Evolutionary conservation across 2,113 vertebrate species (phyloP).

Genomic region (Trogon melanurus): DNA sequence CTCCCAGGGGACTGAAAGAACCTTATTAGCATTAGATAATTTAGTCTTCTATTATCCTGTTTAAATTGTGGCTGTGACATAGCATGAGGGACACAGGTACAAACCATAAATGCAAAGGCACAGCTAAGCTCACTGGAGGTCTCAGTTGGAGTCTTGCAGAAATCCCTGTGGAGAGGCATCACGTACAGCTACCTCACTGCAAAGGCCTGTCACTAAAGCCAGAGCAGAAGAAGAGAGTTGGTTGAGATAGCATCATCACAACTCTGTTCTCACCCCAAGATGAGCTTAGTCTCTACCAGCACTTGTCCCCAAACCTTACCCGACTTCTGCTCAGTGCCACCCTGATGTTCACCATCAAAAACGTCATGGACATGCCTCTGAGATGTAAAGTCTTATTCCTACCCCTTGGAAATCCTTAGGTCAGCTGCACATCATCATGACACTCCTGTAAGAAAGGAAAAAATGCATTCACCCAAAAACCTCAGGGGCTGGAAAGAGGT

Average conservation of each 20-base stretch:
- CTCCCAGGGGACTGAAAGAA: background rate
- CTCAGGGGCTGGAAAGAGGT: background rate
- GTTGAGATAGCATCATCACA: background rate
- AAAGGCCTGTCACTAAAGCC: background rate
- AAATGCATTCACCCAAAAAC: background rate
- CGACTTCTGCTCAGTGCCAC: background rate
- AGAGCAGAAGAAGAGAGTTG: background rate
- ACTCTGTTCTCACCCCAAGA: background rate
- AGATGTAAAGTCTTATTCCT: background rate
- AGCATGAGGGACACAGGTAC: background rate
- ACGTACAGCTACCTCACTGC: background rate
- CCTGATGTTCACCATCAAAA: background rate
- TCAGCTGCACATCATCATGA: background rate
- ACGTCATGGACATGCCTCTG: background rate
- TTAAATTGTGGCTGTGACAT: background rate
- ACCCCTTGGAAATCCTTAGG: background rate
- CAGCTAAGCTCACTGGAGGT: background rate
- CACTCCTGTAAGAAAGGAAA: background rate
- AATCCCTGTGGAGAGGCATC: background rate
- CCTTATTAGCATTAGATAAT: background rate
- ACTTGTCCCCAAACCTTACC: background rate
- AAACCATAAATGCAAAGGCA: background rate
- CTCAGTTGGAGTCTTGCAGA: background rate
- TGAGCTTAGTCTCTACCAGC: background rate
- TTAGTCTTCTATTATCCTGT: background rate